Conservation (phyloP, 2,113 vertebrate genomes). For the Microtus ochrogaster region DNA sequence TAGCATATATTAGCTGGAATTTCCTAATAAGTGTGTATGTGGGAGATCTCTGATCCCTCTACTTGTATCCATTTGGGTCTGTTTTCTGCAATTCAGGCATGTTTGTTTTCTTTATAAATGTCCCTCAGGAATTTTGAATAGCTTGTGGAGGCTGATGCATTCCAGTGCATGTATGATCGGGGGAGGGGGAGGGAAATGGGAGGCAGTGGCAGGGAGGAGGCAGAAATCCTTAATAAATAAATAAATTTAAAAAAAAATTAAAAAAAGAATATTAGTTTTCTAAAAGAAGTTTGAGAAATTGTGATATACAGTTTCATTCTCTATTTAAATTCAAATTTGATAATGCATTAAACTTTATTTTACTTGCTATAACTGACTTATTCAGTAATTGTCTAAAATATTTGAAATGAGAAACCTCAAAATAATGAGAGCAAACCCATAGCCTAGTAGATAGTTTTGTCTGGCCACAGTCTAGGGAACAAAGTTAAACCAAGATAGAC, state of each 20-base stretch:
- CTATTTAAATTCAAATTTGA: neutral
- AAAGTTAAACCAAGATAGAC: neutral
- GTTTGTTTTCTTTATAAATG: neutral
- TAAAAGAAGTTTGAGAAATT: neutral
- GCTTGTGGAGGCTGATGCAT: neutral
- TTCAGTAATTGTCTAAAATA: neutral
- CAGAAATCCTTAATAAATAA: too few relatives aligned
- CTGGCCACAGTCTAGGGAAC: too few relatives aligned
- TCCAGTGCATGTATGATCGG: fast-evolving
- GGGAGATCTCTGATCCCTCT: neutral
- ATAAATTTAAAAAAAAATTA: too few relatives aligned
- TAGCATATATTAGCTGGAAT: too few relatives aligned
- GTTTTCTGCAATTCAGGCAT: neutral
- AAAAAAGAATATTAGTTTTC: neutral
- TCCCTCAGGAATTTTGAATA: neutral
- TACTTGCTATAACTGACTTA: neutral
- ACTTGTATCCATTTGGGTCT: neutral
- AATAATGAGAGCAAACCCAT: neutral
- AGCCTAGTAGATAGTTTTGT: neutral
- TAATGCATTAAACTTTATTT: neutral
- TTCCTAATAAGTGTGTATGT: neutral
- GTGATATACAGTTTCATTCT: neutral
- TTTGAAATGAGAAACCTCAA: neutral
- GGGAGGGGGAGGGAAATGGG: too few relatives aligned
- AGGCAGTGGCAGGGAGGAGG: too few relatives aligned